phyloP scores from a whole-genome alignment of 2,797 vertebrate species.

The Sphaeramia orbicularis region DNA sequence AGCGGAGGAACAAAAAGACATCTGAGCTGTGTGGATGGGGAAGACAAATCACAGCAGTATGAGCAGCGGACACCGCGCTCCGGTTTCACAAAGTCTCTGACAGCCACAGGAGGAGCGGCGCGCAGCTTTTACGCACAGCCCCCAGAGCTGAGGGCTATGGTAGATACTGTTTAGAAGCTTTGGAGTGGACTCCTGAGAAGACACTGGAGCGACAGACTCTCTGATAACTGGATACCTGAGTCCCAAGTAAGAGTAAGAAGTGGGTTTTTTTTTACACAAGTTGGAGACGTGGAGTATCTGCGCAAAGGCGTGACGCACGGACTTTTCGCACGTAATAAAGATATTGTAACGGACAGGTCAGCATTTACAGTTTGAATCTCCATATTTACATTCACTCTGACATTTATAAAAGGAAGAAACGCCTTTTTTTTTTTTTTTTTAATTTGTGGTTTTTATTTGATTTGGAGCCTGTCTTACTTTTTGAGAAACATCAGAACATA shows the following conservation, averaged over 20 bases:
- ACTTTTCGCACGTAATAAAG: constrained; percentile 5
- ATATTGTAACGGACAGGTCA: constrained; percentile 13
- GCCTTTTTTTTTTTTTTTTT: not conserved
- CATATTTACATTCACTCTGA: constrained; percentile 6
- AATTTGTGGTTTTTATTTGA: constrained; percentile 1
- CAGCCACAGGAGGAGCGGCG: constrained; percentile 68
- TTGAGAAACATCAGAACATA: constrained; percentile 22
- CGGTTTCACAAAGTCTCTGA: constrained; percentile 74
- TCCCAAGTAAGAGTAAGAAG: constrained; percentile 32
- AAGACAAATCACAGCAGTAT: constrained; percentile 67
- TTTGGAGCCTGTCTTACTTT: constrained; percentile 26
- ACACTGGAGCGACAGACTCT: constrained; percentile 37
- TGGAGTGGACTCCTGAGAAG: constrained; percentile 48
- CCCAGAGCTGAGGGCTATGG: constrained; percentile 57
- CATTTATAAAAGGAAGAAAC: constrained; percentile 19
- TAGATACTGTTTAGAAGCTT: constrained; percentile 46
- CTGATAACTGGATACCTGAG: constrained; percentile 55
- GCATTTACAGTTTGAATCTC: not conserved
- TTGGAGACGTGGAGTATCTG: constrained; percentile 49
- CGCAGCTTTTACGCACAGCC: constrained; percentile 73
- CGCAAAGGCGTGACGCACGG: constrained; percentile 63
- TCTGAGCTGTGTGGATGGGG: constrained; percentile 73
- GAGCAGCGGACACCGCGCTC: constrained; percentile 67
- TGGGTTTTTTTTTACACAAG: not conserved
- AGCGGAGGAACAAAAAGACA: constrained; percentile 76